Evolutionary conservation across 2,113 vertebrate species (phyloP), one percentile per base, ranked within the genome.

Genomic region (Martes martes): DNA sequence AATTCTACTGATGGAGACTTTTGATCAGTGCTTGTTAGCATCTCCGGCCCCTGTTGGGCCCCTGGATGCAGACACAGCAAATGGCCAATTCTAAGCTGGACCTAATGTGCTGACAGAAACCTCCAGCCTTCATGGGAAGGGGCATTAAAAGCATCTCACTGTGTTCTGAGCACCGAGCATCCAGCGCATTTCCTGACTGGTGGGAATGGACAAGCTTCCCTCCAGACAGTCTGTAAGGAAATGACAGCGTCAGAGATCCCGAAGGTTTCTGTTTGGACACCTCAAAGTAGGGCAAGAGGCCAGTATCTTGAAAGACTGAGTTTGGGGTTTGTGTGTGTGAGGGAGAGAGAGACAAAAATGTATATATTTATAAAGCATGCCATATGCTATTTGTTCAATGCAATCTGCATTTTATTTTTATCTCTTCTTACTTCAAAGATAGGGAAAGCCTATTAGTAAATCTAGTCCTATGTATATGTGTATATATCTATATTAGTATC

Each of bases 361-460:
- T 93, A 55, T 74, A 21, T 96, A 94, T 97, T 96, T 97, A 96
- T 97, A 96, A 97, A 95, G 61, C 52, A 47, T 36, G 16, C 89
- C 82, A 86, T 97, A 96, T 95, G 97, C 92, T 82, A 33, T 65
- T 39, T 85, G 94, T 71, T 95, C 76, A 59, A 7, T 91, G 90
- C 94, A 96, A 55, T 93, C 81, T 86, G 94, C 73, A 47, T 45
- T 91, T 96, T 97, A 94, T 97, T 97, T 97, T 97, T 93, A 80
- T 76, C 78, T 96, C 65, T 86, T 81, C 47, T 95, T 65, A 61
- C 47, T 89, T 86, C 79, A 96, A 47, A 96, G 84, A 86, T 5
- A 88, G 67, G 50, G 63, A 84, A 82, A n/a, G 28, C 33, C 26
- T 88, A 91, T 95, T 93, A 50, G 90, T 82, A 78, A 89, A 55